Percentiles rank a stretch among this genome's conserved stretches.
Conservation (phyloP, 2,113 vertebrate genomes). For the Okapia johnstoni region DNA sequence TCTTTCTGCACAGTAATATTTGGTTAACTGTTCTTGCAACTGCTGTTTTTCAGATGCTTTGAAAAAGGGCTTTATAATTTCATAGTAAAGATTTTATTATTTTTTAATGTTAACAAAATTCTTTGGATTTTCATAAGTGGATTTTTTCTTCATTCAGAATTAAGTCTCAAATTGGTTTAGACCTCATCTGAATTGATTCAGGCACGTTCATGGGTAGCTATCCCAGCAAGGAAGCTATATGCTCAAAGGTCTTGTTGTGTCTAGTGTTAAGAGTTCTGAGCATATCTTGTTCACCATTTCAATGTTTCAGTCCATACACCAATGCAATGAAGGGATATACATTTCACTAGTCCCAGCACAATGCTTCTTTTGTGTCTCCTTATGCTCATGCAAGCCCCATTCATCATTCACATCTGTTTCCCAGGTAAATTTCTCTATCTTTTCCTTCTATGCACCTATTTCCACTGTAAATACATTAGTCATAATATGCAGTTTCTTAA, state of each 20-base stretch:
- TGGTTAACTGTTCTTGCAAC: conserved; percentile 36
- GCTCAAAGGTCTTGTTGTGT: background rate
- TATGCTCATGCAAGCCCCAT: background rate
- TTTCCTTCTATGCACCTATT: background rate
- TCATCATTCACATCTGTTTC: background rate
- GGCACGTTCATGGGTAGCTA: conserved; percentile 36
- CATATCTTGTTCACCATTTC: background rate
- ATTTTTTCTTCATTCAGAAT: conserved; percentile 45
- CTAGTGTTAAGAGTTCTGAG: conserved; percentile 44
- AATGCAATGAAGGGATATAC: background rate
- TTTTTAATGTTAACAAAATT: conserved; percentile 45
- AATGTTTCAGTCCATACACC: background rate
- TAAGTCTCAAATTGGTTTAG: conserved; percentile 34
- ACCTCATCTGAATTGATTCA: conserved; percentile 37
- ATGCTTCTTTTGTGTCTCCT: background rate
- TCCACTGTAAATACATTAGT: background rate
- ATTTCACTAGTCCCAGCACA: background rate
- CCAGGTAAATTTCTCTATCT: background rate
- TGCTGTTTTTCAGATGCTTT: conserved; percentile 48
- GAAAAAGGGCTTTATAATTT: conserved; percentile 62
- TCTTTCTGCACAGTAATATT: conserved; percentile 38
- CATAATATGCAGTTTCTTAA: background rate
- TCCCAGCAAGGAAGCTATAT: conserved; percentile 31
- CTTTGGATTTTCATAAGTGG: conserved; percentile 39
- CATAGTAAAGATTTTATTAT: conserved; percentile 51